Conservation (phyloP, 2,113 vertebrate species). For the Pituophis catenifer region DNA sequence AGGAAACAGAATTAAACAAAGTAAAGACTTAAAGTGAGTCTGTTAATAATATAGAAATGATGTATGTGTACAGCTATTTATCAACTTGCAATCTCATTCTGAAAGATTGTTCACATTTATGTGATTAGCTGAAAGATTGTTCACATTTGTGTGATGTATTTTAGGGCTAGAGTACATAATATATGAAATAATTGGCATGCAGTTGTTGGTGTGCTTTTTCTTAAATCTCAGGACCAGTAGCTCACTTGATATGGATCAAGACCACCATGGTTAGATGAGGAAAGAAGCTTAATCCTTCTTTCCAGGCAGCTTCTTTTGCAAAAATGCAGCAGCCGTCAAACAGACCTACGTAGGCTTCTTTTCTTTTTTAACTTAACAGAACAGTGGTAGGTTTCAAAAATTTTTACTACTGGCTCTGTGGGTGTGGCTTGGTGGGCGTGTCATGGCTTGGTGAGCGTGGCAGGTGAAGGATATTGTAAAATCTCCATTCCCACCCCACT, state of each 20-base stretch:
- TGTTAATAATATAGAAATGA: conserved; percentile 26
- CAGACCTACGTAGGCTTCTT: neutral
- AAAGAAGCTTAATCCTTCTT: neutral
- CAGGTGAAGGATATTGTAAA: too few relatives aligned
- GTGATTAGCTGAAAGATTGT: neutral
- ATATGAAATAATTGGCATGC: neutral
- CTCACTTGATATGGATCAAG: neutral
- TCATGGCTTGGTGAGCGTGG: too few relatives aligned
- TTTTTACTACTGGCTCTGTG: too few relatives aligned
- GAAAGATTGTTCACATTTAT: neutral
- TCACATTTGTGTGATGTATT: neutral
- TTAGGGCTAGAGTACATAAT: neutral
- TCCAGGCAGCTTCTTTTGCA: neutral
- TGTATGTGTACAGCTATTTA: conserved; percentile 44
- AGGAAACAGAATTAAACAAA: conserved; percentile 25
- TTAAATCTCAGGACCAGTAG: neutral
- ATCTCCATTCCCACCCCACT: too few relatives aligned
- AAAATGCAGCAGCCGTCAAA: neutral
- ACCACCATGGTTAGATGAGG: neutral
- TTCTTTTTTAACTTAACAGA: neutral
- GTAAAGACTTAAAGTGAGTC: conserved; percentile 6
- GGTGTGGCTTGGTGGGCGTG: too few relatives aligned
- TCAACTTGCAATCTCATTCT: conserved; percentile 43
- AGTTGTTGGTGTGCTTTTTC: neutral
- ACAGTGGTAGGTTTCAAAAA: too few relatives aligned